Conservation (phyloP, 2,113 vertebrate species). For the Naja naja region DNA sequence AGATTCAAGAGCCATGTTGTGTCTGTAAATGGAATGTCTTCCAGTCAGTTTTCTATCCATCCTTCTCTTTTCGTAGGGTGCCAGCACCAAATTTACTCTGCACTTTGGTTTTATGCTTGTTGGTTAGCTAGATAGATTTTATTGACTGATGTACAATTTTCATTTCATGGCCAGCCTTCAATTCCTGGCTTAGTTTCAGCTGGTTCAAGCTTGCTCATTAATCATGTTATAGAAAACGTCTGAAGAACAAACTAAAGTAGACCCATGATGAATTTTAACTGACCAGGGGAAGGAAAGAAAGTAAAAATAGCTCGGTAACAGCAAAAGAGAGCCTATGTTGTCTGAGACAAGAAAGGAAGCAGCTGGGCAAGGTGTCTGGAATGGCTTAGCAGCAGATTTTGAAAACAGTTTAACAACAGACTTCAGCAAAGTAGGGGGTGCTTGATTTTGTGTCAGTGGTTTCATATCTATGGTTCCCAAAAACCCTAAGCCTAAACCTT, state of each 20-base stretch:
- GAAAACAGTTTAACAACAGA: neutral
- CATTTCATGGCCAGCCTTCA: neutral
- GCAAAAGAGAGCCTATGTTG: neutral
- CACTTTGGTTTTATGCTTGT: neutral
- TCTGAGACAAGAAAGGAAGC: neutral
- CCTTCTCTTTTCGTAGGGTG: neutral
- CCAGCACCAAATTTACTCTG: neutral
- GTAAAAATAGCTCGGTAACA: neutral
- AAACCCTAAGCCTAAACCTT: neutral
- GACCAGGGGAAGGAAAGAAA: neutral
- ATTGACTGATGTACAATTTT: neutral
- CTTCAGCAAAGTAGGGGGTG: neutral
- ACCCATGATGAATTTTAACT: neutral
- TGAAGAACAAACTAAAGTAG: neutral
- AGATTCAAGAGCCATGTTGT: neutral
- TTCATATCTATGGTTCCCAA: neutral
- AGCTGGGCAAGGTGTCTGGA: neutral
- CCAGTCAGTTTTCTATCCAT: neutral
- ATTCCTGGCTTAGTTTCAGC: neutral
- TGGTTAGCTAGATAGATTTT: neutral
- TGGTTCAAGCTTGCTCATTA: neutral
- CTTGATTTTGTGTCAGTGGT: neutral
- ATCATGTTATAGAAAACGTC: neutral
- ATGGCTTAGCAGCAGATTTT: neutral
- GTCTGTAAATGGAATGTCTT: neutral